Conservation (phyloP, 2,113 vertebrate species). For the Oenanthe oenanthe region DNA sequence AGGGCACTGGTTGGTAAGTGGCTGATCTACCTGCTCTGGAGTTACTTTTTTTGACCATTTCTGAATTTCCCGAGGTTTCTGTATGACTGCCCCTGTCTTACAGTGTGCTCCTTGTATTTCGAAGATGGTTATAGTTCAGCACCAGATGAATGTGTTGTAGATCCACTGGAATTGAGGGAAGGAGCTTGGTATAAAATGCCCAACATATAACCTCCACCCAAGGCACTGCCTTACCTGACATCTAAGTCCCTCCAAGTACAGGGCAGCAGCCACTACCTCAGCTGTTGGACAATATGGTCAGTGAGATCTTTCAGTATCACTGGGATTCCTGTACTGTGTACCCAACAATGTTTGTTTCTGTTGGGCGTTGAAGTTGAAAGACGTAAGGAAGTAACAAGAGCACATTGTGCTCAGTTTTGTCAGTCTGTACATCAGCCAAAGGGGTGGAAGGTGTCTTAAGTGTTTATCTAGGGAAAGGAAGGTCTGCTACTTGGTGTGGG, state of each 20-base stretch:
- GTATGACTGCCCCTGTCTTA: not conserved
- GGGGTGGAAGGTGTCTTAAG: not conserved
- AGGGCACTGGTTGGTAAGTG: conserved; percentile 27
- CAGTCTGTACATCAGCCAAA: not conserved
- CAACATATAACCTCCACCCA: not conserved
- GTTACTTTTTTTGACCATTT: not conserved
- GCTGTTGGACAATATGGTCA: not conserved
- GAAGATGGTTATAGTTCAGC: not conserved
- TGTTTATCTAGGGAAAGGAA: not conserved
- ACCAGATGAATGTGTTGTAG: not conserved
- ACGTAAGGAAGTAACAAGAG: not conserved
- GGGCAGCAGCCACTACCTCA: not conserved
- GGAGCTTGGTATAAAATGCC: not conserved
- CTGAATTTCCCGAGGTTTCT: not conserved
- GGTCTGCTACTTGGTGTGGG: not conserved
- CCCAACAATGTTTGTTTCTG: not conserved
- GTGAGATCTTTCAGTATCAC: not conserved
- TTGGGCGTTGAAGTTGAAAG: not conserved
- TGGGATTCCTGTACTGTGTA: not conserved
- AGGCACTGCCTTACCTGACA: not conserved
- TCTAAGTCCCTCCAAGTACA: not conserved
- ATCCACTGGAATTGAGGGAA: not conserved
- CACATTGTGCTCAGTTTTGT: not conserved
- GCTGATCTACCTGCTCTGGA: fast-evolving
- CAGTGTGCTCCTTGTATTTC: not conserved